Percentiles rank a stretch among this genome's conserved stretches.
phyloP scores from a whole-genome alignment of 2,797 vertebrate species.

The Oceanodroma leucorhoa region DNA sequence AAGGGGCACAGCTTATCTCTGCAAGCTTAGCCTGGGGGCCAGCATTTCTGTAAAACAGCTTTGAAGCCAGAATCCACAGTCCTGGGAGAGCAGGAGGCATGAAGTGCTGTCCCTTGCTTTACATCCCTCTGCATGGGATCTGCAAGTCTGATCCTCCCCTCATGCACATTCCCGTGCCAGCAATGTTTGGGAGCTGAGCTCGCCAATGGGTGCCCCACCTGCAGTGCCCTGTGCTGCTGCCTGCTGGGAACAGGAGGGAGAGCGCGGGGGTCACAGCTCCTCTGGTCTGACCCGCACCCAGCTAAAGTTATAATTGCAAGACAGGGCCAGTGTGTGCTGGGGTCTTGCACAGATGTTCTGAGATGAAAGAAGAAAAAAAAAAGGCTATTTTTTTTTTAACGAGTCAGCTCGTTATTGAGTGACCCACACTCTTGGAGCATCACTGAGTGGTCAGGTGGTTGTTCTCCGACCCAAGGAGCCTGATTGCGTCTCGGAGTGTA shows the following conservation, averaged over 20 bases:
- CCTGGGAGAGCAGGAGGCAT: not conserved
- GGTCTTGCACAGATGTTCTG: not conserved
- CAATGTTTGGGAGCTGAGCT: not conserved
- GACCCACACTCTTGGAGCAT: not conserved
- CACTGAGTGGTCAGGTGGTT: not conserved
- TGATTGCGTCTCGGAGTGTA: rapidly evolving
- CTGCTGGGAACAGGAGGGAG: not conserved
- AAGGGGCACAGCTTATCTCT: not conserved
- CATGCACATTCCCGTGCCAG: rapidly evolving
- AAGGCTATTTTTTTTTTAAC: not conserved
- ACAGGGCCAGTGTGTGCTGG: not conserved
- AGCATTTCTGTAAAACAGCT: not conserved
- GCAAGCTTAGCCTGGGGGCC: not conserved
- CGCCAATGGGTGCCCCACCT: not conserved
- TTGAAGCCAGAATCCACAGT: not conserved
- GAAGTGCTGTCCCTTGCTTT: not conserved
- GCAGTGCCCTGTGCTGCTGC: not conserved
- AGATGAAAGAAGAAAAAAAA: not conserved
- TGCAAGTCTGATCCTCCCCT: not conserved
- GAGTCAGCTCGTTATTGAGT: not conserved
- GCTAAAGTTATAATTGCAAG: not conserved
- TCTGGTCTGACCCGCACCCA: not conserved
- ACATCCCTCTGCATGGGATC: not conserved
- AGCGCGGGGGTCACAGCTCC: not conserved
- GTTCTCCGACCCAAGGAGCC: not conserved